Conservation (phyloP, 1,140 invertebrate species). For the Littorina saxatilis region DNA sequence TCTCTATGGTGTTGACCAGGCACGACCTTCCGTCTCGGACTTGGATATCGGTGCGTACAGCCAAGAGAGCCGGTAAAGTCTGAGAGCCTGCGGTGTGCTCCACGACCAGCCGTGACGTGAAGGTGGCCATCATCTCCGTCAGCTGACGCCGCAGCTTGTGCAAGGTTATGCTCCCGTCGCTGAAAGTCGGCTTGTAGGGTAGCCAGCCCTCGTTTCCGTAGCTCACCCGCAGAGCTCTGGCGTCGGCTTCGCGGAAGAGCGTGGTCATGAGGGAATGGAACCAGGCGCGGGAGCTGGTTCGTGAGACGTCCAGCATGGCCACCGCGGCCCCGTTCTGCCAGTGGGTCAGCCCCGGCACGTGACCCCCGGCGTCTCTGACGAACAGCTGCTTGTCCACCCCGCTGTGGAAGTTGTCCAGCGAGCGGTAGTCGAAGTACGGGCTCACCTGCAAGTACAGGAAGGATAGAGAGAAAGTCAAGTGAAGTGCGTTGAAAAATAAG, state of each 20-base stretch:
- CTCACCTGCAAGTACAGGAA: constrained; percentile 1
- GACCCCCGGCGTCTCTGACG: constrained; percentile 73
- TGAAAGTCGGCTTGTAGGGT: constrained; percentile 77
- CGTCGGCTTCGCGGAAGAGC: not conserved
- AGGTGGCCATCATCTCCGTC: constrained; percentile 48
- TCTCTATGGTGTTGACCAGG: constrained; percentile 81
- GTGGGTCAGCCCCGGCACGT: constrained; percentile 78
- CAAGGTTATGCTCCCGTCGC: constrained; percentile 45
- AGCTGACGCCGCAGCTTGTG: constrained; percentile 50
- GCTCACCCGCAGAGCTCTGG: constrained; percentile 91
- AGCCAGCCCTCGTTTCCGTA: constrained; percentile 92
- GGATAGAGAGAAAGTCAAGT: too few species aligned
- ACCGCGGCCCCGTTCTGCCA: constrained; percentile 90
- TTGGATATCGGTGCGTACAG: constrained; percentile 41
- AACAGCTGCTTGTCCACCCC: constrained; percentile 58
- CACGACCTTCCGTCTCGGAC: constrained; percentile 35
- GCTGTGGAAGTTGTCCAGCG: constrained; percentile 56
- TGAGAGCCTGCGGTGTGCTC: constrained; percentile 61
- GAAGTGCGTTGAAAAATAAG: too few species aligned
- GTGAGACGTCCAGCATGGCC: constrained; percentile 68
- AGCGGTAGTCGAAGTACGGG: constrained; percentile 39
- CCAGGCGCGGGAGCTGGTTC: constrained; percentile 80
- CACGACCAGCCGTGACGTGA: constrained; percentile 48
- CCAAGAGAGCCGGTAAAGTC: constrained; percentile 51
- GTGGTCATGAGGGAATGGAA: constrained; percentile 77